Evolutionary conservation across 2,888 invertebrate genomes (phyloP).

Genomic region (Biston stratarius): DNA sequence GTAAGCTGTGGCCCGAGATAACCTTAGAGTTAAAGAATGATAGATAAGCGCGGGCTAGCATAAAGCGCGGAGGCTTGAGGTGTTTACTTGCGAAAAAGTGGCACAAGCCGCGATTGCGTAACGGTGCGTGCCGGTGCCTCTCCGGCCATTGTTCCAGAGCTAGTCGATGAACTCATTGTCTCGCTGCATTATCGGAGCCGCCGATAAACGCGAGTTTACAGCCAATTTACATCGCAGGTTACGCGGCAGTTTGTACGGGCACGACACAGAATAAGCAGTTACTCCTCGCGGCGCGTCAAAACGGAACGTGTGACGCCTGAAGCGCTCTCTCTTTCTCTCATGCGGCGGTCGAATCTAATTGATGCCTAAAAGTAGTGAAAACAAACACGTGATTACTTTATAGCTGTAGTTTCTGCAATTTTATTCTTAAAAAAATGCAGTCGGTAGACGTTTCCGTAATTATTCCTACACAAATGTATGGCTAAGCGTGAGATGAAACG

Average conservation of each 20-base stretch:
- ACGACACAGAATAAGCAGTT: background rate
- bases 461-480: conserved; percentile 9
- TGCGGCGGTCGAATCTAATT: background rate
- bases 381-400: conserved; percentile 4
- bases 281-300: conserved; percentile 1
- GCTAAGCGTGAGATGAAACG: background rate
- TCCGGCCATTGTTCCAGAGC: conserved; percentile 60
- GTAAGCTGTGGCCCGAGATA: conserved; percentile 8
- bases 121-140: conserved; percentile 60
- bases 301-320: conserved; percentile 2
- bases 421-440: background rate
- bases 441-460: background rate
- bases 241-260: conserved; percentile 10
- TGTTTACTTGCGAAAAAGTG: conserved; percentile 66
- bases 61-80: conserved; percentile 17
- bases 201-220: conserved; percentile 50
- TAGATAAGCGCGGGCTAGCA: background rate
- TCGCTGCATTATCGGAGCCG: conserved; percentile 58
- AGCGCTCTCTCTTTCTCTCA: conserved; percentile 20
- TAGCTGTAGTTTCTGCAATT: background rate
- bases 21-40: background rate
- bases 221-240: conserved; percentile 35
- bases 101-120: conserved; percentile 75
- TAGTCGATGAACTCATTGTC: conserved; percentile 67
- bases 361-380: conserved; percentile 13